Evolutionary conservation across 2,888 invertebrate species (phyloP).

Genomic region (Helicoverpa assulta): DNA sequence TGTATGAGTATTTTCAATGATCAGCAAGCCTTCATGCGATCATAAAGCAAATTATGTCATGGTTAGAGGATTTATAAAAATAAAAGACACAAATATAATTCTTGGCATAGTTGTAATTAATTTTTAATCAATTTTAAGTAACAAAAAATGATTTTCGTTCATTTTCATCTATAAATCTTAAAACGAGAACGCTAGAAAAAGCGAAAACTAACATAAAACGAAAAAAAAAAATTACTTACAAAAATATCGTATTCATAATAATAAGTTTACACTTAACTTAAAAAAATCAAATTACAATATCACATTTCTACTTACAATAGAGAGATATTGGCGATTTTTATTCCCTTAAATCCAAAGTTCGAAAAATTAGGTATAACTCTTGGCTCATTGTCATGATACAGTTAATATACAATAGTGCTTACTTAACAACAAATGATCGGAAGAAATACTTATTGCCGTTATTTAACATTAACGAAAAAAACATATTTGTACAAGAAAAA

Average conservation of each 20-base stretch:
- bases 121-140: slow-evolving; percentile 90
- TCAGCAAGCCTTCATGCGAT: no score
- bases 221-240: slow-evolving; percentile 87
- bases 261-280: slow-evolving; percentile 87
- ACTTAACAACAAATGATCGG: slow-evolving; percentile 82
- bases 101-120: slow-evolving; percentile 90
- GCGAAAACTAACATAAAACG: slow-evolving; percentile 86
- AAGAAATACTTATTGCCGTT: slow-evolving; percentile 87
- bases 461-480: slow-evolving; percentile 73
- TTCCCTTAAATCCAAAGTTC: slow-evolving; percentile 77
- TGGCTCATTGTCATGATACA: slow-evolving; percentile 80
- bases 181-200: slow-evolving; percentile 86
- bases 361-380: slow-evolving; percentile 78
- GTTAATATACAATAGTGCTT: slow-evolving; percentile 78
- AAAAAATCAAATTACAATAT: slow-evolving; percentile 89
- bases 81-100: slow-evolving; percentile 80
- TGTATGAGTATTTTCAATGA: no score
- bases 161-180: slow-evolving; percentile 86
- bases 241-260: slow-evolving; percentile 87
- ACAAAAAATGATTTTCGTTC: slow-evolving; percentile 85
- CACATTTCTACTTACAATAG: slow-evolving; percentile 91
- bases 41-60: not conserved
- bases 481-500: slow-evolving; percentile 84
- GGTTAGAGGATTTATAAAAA: slow-evolving; percentile 50
- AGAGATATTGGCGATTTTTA: slow-evolving; percentile 87